phyloP scores from a whole-genome alignment of 1,140 invertebrate species.

The Arion vulgaris region DNA sequence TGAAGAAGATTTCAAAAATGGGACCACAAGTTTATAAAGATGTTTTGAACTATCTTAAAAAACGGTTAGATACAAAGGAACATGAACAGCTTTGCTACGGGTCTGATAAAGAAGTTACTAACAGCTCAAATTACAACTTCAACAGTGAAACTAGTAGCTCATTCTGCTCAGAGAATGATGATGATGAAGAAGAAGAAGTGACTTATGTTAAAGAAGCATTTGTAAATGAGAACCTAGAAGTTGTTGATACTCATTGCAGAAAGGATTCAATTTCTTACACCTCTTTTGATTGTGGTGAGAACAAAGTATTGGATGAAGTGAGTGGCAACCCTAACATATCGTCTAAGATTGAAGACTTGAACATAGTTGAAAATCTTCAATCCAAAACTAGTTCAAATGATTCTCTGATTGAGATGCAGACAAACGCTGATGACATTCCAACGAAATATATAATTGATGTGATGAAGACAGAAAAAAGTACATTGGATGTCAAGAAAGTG shows the following conservation, averaged over 20 bases:
- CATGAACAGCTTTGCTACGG: no score
- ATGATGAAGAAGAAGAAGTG: background rate
- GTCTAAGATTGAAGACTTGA: background rate
- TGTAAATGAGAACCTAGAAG: background rate
- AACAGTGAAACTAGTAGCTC: background rate
- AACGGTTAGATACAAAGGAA: background rate
- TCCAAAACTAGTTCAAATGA: background rate
- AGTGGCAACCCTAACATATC: background rate
- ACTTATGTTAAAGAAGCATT: background rate
- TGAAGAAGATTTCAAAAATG: background rate
- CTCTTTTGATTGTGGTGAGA: background rate
- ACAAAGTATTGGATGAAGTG: background rate
- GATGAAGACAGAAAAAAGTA: background rate
- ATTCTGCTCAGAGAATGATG: background rate
- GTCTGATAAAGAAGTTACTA: background rate
- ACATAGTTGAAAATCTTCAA: background rate
- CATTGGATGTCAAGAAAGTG: background rate
- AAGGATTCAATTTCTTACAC: background rate
- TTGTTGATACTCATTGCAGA: background rate
- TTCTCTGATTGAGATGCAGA: background rate
- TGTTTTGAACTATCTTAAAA: background rate
- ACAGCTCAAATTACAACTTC: background rate
- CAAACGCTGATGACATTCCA: background rate
- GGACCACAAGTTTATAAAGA: background rate
- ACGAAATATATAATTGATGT: background rate